Percentiles rank a stretch among this genome's conserved stretches.
Conservation (phyloP, 2,888 invertebrate species). For the Folsomia candida region DNA sequence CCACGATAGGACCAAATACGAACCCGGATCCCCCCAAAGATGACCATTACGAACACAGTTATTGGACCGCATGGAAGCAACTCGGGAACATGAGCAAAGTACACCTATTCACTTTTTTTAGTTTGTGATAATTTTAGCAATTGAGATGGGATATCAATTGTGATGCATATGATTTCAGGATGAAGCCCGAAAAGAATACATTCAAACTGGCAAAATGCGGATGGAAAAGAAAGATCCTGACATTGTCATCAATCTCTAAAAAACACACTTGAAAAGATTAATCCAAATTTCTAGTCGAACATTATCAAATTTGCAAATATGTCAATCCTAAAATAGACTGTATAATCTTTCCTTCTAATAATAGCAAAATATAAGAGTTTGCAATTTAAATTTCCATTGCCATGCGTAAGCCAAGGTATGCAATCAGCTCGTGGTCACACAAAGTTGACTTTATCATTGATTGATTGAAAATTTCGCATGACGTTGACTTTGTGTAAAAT, state of each 20-base stretch:
- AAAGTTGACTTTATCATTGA: too few species aligned
- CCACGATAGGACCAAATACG: constrained; percentile 16
- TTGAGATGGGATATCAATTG: too few species aligned
- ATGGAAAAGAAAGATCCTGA: not conserved
- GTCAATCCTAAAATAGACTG: not conserved
- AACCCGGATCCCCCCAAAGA: constrained; percentile 13
- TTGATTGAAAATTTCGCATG: too few species aligned
- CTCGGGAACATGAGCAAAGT: constrained; percentile 26
- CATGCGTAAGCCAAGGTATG: too few species aligned
- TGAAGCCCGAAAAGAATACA: constrained; percentile 17
- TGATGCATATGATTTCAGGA: constrained; percentile 17
- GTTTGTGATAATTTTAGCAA: too few species aligned
- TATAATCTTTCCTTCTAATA: not conserved
- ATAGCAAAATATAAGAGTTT: constrained; percentile 13
- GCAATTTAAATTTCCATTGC: too few species aligned
- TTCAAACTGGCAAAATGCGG: constrained; percentile 3
- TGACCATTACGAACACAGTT: not conserved
- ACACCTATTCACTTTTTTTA: not conserved
- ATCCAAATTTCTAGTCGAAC: constrained; percentile 9
- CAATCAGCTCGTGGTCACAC: too few species aligned
- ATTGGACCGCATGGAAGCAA: constrained; percentile 24
- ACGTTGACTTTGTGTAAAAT: too few species aligned
- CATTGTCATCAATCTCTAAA: not conserved
- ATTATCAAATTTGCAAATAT: too few species aligned
- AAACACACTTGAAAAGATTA: constrained; percentile 3